Percentiles rank a stretch among this genome's conserved stretches.
Evolutionary conservation across 2,888 invertebrate genomes (phyloP).

Genomic region (Coenonympha glycerion): DNA sequence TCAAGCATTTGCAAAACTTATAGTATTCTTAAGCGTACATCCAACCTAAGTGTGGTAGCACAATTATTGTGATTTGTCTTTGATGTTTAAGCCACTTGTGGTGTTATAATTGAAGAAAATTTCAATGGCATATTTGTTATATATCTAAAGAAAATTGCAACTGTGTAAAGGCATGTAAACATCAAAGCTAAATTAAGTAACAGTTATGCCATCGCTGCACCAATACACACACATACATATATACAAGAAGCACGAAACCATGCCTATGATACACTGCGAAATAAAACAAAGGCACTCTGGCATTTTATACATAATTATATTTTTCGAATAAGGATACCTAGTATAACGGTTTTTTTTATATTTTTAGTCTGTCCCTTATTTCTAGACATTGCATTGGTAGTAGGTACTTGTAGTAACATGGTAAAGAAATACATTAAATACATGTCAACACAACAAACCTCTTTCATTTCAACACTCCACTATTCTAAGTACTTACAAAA

Average conservation of each 20-base stretch:
- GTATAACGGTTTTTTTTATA: constrained; percentile 42
- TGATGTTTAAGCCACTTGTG: no score
- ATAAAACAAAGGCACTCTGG: constrained; percentile 52
- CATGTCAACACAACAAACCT: constrained; percentile 72
- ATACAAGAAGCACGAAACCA: constrained; percentile 33
- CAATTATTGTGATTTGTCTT: no score
- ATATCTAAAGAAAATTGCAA: no score
- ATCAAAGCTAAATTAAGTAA: no score
- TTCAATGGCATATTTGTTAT: no score
- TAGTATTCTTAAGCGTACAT: no score
- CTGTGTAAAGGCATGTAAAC: no score
- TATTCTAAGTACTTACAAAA: constrained; percentile 3
- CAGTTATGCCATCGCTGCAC: no score
- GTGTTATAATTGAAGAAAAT: no score
- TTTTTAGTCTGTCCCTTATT: constrained; percentile 45
- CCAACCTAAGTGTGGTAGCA: no score
- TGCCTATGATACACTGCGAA: constrained; percentile 36
- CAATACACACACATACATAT: constrained; percentile 10
- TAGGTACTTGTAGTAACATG: constrained; percentile 69
- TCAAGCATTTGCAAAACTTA: not conserved
- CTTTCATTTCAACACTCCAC: constrained; percentile 65
- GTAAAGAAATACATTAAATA: constrained; percentile 67
- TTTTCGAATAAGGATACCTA: constrained; percentile 38
- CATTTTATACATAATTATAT: constrained; percentile 44
- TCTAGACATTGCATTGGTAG: constrained; percentile 55